Evolutionary conservation across 2,888 invertebrate species (phyloP).

Genomic region (Didymodactylos carnosus): DNA sequence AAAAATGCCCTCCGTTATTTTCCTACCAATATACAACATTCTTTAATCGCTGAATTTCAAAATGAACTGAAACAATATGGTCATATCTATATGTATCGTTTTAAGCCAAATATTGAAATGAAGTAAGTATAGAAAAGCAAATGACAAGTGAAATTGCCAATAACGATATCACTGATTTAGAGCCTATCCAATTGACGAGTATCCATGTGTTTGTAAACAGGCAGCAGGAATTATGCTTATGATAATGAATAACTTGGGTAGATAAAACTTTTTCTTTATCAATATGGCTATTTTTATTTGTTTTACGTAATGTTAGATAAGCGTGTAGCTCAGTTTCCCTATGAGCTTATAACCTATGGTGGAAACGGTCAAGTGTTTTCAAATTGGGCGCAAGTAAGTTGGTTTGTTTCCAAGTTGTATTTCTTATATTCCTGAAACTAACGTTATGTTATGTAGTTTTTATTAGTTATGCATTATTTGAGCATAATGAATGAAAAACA

Average conservation of each 20-base stretch:
- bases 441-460: constrained; percentile 35
- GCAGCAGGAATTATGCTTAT: constrained; percentile 44
- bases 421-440: constrained; percentile 13
- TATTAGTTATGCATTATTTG: constrained; percentile 41
- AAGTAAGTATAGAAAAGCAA: constrained; percentile 22
- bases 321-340: constrained; percentile 44
- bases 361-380: constrained; percentile 47
- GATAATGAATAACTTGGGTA: constrained; percentile 43
- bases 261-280: too few relatives aligned
- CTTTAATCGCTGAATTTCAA: constrained; percentile 40
- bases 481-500: constrained; percentile 40
- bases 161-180: constrained; percentile 21
- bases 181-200: constrained; percentile 39
- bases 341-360: constrained; percentile 46
- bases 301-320: too few relatives aligned
- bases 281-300: too few relatives aligned
- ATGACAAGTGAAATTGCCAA: background rate
- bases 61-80: constrained; percentile 40
- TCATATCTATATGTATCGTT: constrained; percentile 46
- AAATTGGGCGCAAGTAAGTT: constrained; percentile 43
- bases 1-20: constrained; percentile 44
- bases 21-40: constrained; percentile 35
- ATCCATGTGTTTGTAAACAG: constrained; percentile 34
- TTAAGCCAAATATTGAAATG: constrained; percentile 34
- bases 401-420: background rate